These are phyloP conservation scores for Muschampia plurimacula DNA, from an alignment of 2,888 invertebrate species.

Conservation along the genomic window DNA sequence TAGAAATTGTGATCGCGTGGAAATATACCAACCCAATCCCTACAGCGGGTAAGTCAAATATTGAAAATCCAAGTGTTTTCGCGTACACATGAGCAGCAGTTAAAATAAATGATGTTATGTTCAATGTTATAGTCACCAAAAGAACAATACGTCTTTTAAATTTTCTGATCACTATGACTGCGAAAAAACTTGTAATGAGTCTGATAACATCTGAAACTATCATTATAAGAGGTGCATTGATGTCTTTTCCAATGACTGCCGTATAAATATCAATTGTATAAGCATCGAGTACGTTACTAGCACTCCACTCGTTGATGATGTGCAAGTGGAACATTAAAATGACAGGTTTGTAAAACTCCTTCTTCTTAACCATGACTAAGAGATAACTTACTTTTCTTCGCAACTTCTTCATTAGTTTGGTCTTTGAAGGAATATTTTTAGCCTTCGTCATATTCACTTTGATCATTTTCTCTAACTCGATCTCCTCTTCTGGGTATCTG, in stretches of 20 bases:
- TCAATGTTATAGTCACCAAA: slow-evolving; percentile 84
- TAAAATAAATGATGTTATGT: slow-evolving; percentile 80
- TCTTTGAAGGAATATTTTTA: not conserved
- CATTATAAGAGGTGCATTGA: slow-evolving; percentile 87
- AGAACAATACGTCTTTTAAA: slow-evolving; percentile 86
- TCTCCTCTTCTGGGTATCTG: slow-evolving; percentile 34
- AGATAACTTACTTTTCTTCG: slow-evolving; percentile 47
- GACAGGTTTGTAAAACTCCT: slow-evolving; percentile 83
- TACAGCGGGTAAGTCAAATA: slow-evolving; percentile 65
- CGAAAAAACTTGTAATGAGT: slow-evolving; percentile 82
- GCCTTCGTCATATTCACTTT: slow-evolving; percentile 15
- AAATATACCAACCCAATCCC: slow-evolving; percentile 76
- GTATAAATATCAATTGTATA: slow-evolving; percentile 87
- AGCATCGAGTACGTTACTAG: slow-evolving; percentile 87
- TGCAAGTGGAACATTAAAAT: slow-evolving; percentile 86
- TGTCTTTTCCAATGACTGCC: slow-evolving; percentile 80
- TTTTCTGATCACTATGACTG: slow-evolving; percentile 85
- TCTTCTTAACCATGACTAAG: slow-evolving; percentile 52
- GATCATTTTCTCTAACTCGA: slow-evolving; percentile 39
- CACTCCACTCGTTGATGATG: slow-evolving; percentile 87
- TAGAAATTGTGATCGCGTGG: slow-evolving; percentile 82
- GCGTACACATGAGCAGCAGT: slow-evolving; percentile 73
- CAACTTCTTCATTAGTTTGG: not conserved
- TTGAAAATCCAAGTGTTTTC: slow-evolving; percentile 50
- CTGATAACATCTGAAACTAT: slow-evolving; percentile 86